Evolutionary conservation across 2,888 invertebrate species (phyloP).

Genomic region (Chymomyza fuscimana): DNA sequence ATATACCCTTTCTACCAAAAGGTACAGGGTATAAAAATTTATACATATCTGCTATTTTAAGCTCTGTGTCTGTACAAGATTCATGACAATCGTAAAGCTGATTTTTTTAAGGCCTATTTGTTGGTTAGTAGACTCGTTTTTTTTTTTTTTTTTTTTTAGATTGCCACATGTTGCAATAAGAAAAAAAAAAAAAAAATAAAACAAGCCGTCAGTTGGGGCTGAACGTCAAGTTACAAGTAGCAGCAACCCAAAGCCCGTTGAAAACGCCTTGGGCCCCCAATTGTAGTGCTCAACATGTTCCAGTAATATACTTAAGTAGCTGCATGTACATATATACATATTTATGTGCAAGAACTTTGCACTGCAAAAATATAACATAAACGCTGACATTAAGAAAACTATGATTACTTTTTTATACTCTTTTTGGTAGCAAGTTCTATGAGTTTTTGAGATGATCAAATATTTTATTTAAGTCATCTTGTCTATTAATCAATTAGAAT

Average conservation of each 20-base stretch:
- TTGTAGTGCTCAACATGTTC: not conserved
- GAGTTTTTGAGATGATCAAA: too few relatives aligned
- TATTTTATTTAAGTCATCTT: too few relatives aligned
- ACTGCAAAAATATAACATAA: constrained; percentile 41
- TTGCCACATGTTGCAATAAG: not conserved
- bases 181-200: too few relatives aligned
- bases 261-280: constrained; percentile 23
- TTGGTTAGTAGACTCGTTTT: not conserved
- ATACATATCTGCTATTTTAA: not conserved
- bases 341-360: constrained; percentile 20
- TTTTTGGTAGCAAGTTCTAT: not conserved
- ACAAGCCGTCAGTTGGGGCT: not conserved
- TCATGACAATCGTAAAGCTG: not conserved
- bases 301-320: constrained; percentile 20
- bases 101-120: not conserved
- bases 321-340: constrained; percentile 6
- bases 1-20: too few relatives aligned
- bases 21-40: too few relatives aligned
- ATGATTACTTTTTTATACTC: too few relatives aligned
- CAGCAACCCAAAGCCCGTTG: constrained; percentile 8
- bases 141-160: not conserved
- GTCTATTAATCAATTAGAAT: too few relatives aligned
- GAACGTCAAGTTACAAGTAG: not conserved
- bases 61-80: not conserved
- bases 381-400: constrained; percentile 48